Percentiles rank a stretch among this genome's conserved stretches.
Evolutionary conservation across 2,113 vertebrate genomes (phyloP).

Genomic region (Pampusana beccarii): DNA sequence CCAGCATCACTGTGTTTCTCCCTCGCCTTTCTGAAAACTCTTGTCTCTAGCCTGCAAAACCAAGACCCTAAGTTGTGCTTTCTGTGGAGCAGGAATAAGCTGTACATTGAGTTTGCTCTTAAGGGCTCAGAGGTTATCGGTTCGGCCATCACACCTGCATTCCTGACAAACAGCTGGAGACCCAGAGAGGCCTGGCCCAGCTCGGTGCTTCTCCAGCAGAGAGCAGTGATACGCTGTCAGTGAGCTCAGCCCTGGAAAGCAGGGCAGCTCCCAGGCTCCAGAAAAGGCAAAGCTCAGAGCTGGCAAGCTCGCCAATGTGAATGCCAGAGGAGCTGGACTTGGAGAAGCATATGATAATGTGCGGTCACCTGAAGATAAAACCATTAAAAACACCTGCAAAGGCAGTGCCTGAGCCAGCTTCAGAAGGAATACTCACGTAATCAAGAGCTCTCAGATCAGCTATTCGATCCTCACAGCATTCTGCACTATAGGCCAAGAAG

Average conservation of each 20-base stretch:
- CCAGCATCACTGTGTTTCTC: neutral
- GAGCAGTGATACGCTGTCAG: slow-evolving; percentile 81
- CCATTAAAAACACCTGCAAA: neutral
- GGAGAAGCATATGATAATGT: neutral
- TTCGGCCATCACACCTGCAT: slow-evolving; percentile 67
- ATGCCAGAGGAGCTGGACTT: neutral
- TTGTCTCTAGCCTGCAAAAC: neutral
- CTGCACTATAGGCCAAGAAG: neutral
- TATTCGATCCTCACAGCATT: neutral
- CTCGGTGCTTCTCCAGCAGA: slow-evolving; percentile 82
- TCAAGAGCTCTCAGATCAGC: neutral
- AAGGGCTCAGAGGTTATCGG: slow-evolving; percentile 37
- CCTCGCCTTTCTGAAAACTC: neutral
- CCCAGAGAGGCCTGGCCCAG: slow-evolving; percentile 10
- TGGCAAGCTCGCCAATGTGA: slow-evolving; percentile 28
- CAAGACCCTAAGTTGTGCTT: neutral
- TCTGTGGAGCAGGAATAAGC: neutral
- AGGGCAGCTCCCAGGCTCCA: slow-evolving; percentile 22
- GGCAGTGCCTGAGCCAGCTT: neutral
- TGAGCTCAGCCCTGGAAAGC: slow-evolving; percentile 60
- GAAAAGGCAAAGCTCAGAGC: slow-evolving; percentile 54
- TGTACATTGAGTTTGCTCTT: neutral
- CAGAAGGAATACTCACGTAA: neutral
- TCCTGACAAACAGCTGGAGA: slow-evolving; percentile 47
- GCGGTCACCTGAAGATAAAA: neutral